Base-by-base conservation (phyloP, 2,113 vertebrate species). In the Poeciliopsis occidentalis region DNA sequence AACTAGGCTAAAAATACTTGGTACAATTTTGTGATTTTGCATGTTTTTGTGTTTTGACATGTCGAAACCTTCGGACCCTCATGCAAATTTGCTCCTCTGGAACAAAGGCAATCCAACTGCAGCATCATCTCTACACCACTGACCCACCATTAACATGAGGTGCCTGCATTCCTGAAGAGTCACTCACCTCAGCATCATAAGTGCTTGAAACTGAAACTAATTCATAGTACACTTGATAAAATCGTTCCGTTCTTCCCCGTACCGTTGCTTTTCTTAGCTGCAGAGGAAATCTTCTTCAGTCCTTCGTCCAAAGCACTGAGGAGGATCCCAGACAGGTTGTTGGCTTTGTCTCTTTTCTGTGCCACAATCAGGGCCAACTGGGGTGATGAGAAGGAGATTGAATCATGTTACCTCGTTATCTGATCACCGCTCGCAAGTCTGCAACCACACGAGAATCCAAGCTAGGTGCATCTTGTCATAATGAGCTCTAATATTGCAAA, bases 361-460 rank as follows among this genome's bases (percentile, higher is more conserved):
- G 97, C 95, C 84, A 99, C 94, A 47, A 97, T 93, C 82, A 98
- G 91, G 31, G 96, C 97, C 89, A 98, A 47, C 97, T 98, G 89
- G 68, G 71, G 78, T 24, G 34, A 89, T 78, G 83, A 62, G 72
- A 77, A 78, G 34, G 24, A 82, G 32, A 61, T 37, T 0, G 8
- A 74, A 79, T 67, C 34, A 30, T 64, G 57, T 67, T 47, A 54
- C 34, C 0, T 1, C 0, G 8, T 62, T 12, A 76, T 82, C 64
- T 60, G 29, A 70, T 71, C 63, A 60, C 4, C 5, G 24, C 63
- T 37, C 39, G 70, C 29, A 75, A 32, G 10, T 13, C 66, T 66
- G 69, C 63, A 41, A 64, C 62, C 57, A n/a, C 67, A 64, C n/a
- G 3, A 8, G 31, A 70, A 73, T 44, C 71, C 10, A 64, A 30